Conservation (phyloP, 2,797 vertebrate genomes). For the Fistularia tabacaria region DNA sequence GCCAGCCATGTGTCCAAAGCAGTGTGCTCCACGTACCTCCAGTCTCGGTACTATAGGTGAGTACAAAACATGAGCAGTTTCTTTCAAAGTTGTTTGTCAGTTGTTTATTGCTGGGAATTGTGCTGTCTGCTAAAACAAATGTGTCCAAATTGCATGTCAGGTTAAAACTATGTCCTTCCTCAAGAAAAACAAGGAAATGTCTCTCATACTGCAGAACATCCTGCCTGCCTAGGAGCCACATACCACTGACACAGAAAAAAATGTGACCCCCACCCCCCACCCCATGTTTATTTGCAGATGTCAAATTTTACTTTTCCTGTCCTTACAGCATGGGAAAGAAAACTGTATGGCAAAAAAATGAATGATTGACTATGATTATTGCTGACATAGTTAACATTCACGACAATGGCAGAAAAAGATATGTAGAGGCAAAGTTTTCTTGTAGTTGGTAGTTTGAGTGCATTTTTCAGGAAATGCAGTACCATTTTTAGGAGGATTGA, state of each 20-base stretch:
- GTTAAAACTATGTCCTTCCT: constrained; percentile 35
- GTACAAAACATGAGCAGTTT: constrained; percentile 25
- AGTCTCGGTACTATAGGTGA: constrained; percentile 99
- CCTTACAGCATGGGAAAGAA: constrained; percentile 39
- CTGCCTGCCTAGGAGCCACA: constrained; percentile 56
- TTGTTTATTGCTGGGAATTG: not conserved
- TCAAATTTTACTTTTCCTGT: constrained; percentile 24
- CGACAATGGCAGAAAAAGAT: not conserved
- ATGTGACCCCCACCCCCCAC: constrained; percentile 46
- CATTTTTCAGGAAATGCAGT: too few species aligned
- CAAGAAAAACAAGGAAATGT: constrained; percentile 62
- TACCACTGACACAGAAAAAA: constrained; percentile 44
- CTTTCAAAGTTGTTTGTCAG: not conserved
- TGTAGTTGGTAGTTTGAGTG: too few species aligned
- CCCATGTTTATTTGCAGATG: constrained; percentile 42
- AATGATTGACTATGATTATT: constrained; percentile 8
- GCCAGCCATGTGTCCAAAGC: constrained; percentile 99
- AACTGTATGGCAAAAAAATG: constrained; percentile 31
- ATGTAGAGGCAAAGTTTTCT: not conserved
- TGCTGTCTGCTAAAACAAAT: not conserved
- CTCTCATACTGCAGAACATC: constrained; percentile 62
- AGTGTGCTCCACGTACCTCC: constrained; percentile 97
- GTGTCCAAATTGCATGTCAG: constrained; percentile 7
- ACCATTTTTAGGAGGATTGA: too few species aligned
- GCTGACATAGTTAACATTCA: constrained; percentile 17